Conservation (phyloP, 1,140 invertebrate species). For the Amyelois transitella region DNA sequence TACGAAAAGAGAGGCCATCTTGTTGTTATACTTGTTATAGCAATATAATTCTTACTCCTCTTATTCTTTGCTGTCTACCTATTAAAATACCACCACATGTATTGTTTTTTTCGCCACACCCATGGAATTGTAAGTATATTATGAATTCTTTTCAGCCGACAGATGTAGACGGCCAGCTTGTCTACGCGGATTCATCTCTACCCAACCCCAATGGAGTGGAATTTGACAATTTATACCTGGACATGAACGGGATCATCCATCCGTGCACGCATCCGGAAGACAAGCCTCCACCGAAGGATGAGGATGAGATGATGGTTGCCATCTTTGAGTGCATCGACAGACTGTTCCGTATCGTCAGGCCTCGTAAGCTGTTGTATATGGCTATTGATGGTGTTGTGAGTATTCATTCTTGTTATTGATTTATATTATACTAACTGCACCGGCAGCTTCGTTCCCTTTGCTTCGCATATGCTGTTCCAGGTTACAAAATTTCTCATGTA, state of each 20-base stretch:
- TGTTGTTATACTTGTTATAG: no score
- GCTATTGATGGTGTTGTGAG: constrained; percentile 98
- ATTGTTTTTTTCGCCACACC: no score
- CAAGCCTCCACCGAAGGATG: constrained; percentile 96
- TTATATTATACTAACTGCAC: no score
- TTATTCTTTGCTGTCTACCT: no score
- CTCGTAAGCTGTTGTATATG: constrained; percentile 97
- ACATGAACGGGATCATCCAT: constrained; percentile 99
- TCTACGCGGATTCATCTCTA: constrained; percentile 87
- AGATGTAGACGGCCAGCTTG: constrained; percentile 77
- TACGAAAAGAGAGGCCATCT: no score
- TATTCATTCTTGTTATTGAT: constrained; percentile 23
- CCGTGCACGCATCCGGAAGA: constrained; percentile 99
- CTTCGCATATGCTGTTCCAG: no score
- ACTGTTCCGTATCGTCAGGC: constrained; percentile 95
- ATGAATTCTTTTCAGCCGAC: constrained; percentile 73
- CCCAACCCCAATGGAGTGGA: constrained; percentile 98
- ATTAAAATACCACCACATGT: no score
- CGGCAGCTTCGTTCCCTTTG: no score
- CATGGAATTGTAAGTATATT: no score
- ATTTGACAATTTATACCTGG: constrained; percentile 99
- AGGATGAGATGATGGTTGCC: constrained; percentile 99
- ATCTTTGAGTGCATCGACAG: constrained; percentile 99
- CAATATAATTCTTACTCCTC: background rate
- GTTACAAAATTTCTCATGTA: background rate